Percentiles rank a stretch among this genome's conserved stretches.
These are phyloP conservation scores for Ctenosaura bakeri DNA, from an alignment of 2,797 vertebrate genomes.

Conservation along the genomic window DNA sequence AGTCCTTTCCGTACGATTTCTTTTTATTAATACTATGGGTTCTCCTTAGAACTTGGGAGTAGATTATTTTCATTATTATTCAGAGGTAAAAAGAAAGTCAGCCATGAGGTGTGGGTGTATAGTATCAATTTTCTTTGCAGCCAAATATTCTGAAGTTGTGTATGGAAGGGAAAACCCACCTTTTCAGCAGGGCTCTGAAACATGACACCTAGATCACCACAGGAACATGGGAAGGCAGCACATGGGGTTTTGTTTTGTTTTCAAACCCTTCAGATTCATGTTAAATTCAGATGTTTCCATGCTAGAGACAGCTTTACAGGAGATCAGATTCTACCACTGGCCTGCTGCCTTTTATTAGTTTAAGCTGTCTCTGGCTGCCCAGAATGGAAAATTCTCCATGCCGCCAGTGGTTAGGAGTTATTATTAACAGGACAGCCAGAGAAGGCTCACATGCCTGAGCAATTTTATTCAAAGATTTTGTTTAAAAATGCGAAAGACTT, in stretches of 20 bases:
- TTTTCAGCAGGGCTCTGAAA: slow-evolving; percentile 24
- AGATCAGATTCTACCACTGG: slow-evolving; percentile 60
- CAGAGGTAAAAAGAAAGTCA: slow-evolving; percentile 8
- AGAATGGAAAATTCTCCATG: slow-evolving; percentile 62
- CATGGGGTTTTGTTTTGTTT: slow-evolving; percentile 57
- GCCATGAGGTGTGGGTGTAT: not conserved
- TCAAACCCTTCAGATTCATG: slow-evolving; percentile 54
- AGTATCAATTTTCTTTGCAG: slow-evolving; percentile 24
- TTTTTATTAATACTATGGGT: slow-evolving; percentile 12
- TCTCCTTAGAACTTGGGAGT: slow-evolving; percentile 1
- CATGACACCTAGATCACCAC: slow-evolving; percentile 21
- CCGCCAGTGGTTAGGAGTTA: slow-evolving; percentile 38
- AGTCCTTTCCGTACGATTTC: not conserved
- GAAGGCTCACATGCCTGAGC: slow-evolving; percentile 35
- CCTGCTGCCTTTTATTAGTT: slow-evolving; percentile 69
- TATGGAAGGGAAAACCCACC: slow-evolving; percentile 42
- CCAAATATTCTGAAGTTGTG: slow-evolving; percentile 21
- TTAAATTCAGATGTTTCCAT: slow-evolving; percentile 51
- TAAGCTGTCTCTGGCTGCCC: slow-evolving; percentile 61
- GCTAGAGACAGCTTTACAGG: slow-evolving; percentile 57
- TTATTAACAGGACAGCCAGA: slow-evolving; percentile 41
- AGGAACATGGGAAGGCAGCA: slow-evolving; percentile 47
- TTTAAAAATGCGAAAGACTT: slow-evolving; percentile 44
- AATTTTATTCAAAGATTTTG: slow-evolving; percentile 55
- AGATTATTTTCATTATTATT: not conserved